Base-by-base conservation (phyloP, 2,797 vertebrate species). In the Clamator glandarius region DNA sequence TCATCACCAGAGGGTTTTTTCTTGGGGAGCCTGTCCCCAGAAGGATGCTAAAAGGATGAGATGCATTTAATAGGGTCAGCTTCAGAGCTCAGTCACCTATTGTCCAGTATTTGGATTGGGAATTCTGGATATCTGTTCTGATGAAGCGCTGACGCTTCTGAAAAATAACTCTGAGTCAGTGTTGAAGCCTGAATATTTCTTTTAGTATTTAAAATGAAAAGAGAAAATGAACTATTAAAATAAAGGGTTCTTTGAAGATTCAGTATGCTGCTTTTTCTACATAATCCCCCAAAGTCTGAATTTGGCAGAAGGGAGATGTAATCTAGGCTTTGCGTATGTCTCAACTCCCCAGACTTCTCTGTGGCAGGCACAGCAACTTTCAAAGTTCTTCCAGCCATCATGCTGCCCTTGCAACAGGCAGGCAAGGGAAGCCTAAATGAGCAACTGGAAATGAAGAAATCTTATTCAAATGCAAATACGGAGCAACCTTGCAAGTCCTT, bases 51-150 rank as follows among this genome's bases (percentile, higher is more conserved):
- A 23, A 48, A 55, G 54, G 15, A 5, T 29, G 50, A 29, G n/a
- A 20, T 48, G 48, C 51, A 4, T 64, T 62, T 73, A 17, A 11
- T 3, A 15, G 9, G 17, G 6, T 58, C 26, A 61, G 33, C 23
- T 64, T 73, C 69, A 35, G 57, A 17, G 11, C 39, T 19, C 50
- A 15, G 15, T 14, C 13, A 5, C 33, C 0, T 0, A 1, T 9
- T 52, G 44, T 6, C 50, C 8, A 16, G 2, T 42, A 1, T 26
- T 57, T 19, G 68, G 29, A 13, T 3, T 31, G 67, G 25, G 24
- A 7, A 57, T 13, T 13, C 42, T 25, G 18, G n/a, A 12, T 9
- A 28, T 8, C 20, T 61, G 18, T 50, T 50, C 13, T 50, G 18
- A 9, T 1, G 4, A 70, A 24, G 36, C 24, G 21, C 26, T 58